A percentile compares a stretch with the other conserved stretches of the same genome.
Evolutionary conservation across 92 coral and sea anemone species (phyloP).

Genomic region (Scolanthus callimorphus): DNA sequence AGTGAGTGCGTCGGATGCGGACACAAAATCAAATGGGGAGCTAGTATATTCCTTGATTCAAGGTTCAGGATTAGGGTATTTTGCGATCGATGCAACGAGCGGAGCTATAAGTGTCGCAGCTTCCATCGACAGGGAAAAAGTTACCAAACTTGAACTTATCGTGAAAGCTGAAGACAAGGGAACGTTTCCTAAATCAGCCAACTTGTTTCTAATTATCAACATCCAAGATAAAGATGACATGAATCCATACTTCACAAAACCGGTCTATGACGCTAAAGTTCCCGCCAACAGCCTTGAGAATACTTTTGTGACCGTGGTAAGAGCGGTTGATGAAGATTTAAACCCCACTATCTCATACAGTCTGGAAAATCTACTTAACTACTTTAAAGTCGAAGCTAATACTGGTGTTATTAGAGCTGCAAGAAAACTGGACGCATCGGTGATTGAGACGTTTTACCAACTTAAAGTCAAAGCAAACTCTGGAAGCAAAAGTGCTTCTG

Average conservation of each 20-base stretch:
- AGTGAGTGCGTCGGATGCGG: constrained; percentile 47
- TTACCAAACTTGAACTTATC: constrained; percentile 50
- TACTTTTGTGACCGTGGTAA: constrained; percentile 68
- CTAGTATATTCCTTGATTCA: constrained; percentile 51
- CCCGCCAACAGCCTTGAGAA: constrained; percentile 45
- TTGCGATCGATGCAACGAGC: constrained; percentile 40
- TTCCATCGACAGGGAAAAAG: constrained; percentile 56
- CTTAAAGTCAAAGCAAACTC: constrained; percentile 27
- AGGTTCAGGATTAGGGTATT: constrained; percentile 74
- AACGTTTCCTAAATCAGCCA: constrained; percentile 51
- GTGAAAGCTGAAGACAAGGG: constrained; percentile 71
- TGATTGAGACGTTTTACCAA: constrained; percentile 24
- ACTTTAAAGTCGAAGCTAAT: constrained; percentile 38
- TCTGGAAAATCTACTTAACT: constrained; percentile 8
- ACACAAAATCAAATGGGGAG: constrained; percentile 28
- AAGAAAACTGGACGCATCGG: constrained; percentile 38
- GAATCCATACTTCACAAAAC: constrained; percentile 64
- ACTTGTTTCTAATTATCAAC: constrained; percentile 52
- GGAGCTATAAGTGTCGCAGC: constrained; percentile 51
- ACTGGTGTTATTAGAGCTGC: constrained; percentile 66
- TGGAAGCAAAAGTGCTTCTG: constrained; percentile 18
- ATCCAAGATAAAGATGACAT: constrained; percentile 57
- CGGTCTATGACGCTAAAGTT: constrained; percentile 61
- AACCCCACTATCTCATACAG: constrained; percentile 27
- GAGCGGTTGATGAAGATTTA: constrained; percentile 60